Base-by-base conservation (phyloP, 2,797 vertebrate species). In the Falco biarmicus region DNA sequence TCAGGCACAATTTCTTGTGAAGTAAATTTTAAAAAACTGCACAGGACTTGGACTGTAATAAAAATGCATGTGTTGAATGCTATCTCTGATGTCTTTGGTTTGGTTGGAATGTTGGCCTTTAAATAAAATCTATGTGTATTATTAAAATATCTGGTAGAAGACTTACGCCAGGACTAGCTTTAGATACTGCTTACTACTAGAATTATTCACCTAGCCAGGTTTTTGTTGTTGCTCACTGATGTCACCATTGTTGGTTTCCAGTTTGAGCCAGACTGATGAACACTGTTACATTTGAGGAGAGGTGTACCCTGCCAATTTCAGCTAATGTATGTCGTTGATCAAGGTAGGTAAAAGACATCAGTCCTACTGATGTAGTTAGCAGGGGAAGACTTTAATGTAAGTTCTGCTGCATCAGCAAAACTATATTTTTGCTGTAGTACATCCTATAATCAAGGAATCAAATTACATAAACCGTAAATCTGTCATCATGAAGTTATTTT, bases 401-500 rank as follows among this genome's bases (percentile, higher is more conserved):
- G 63, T 82, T 64, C 31, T 71, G 16, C 41, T 39, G 12, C 31
- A 17, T 18, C 56, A 87, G 81, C 41, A 92, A 85, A 92, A 53
- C 60, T 56, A 0, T 47, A 26, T 73, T 86, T 95, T 80, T 51
- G 4, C 37, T 32, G 19, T 29, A 68, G 20, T 21, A 32, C 19
- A 13, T 77, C 28, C 11, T 83, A 54, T 66, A 91, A 43, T 73
- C 48, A 86, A 84, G 61, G 59, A 89, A 87, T 8, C n/a, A 84
- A 89, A 87, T 82, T 54, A 63, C 13, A 65, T 50, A 57, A 90
- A 87, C 41, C 54, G 25, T 7, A 41, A 19, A 37, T 63, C 74
- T 65, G 66, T 93, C 73, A 68, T 84, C 51, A 22, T 34, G 34
- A 54, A 87, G 59, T 54, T 82, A 5, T 63, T 97, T 93, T 37